phyloP scores from a whole-genome alignment of 2,888 invertebrate genomes.

The Sphaeridia pumilis region DNA sequence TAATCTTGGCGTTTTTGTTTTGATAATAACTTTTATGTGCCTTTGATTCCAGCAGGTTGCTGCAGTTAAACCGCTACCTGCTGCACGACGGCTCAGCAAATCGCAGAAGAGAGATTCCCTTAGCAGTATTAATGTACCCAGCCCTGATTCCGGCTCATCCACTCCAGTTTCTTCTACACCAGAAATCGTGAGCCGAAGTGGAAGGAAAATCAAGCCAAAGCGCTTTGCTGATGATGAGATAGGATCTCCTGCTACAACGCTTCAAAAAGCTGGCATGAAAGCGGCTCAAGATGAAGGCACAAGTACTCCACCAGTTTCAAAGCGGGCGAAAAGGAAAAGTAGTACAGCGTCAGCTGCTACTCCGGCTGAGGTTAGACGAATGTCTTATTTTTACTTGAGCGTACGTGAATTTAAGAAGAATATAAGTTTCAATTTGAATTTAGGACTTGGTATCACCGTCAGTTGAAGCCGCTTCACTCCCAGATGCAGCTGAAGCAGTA shows the following conservation, averaged over 20 bases:
- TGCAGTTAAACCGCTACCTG: background rate
- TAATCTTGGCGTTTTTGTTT: no score
- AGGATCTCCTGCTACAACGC: conserved; percentile 18
- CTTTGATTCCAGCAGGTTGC: conserved; percentile 3
- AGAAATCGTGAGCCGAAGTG: conserved; percentile 56
- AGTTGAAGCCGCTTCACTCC: no score
- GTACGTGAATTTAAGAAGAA: no score
- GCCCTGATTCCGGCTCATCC: conserved; percentile 19
- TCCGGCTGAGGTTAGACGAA: background rate
- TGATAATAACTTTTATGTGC: background rate
- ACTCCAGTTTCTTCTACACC: conserved; percentile 38
- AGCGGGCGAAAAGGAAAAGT: conserved; percentile 12
- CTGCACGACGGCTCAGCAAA: conserved; percentile 21
- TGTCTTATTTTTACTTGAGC: no score
- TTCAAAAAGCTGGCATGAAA: conserved; percentile 13
- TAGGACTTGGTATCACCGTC: no score
- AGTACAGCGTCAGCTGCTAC: background rate
- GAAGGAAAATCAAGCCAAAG: conserved; percentile 60
- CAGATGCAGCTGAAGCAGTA: no score
- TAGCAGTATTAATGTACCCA: conserved; percentile 15
- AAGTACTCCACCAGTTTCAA: conserved; percentile 17
- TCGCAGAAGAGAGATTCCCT: conserved; percentile 26
- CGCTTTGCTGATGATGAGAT: conserved; percentile 39
- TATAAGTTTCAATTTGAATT: no score
- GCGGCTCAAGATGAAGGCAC: conserved; percentile 17